phyloP scores from a whole-genome alignment of 2,797 vertebrate genomes.

The Falco novaeseelandiae region DNA sequence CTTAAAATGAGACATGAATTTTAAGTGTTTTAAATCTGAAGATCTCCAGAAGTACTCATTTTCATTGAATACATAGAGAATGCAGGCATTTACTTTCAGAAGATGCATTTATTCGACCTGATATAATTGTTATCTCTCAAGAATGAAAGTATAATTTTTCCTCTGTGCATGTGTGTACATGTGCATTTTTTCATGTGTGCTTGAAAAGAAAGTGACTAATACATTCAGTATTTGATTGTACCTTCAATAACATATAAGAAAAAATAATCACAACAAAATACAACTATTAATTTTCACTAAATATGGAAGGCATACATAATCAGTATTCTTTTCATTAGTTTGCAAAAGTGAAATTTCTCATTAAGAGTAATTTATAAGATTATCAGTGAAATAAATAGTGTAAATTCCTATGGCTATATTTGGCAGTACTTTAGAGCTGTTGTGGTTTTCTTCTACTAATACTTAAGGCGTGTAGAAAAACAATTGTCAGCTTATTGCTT shows the following conservation, averaged over 20 bases:
- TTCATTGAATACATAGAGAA: background rate
- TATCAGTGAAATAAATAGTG: background rate
- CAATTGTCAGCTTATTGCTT: background rate
- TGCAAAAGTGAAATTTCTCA: constrained; percentile 33
- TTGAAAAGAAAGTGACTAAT: background rate
- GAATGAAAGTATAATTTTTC: background rate
- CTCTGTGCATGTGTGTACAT: background rate
- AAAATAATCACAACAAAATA: constrained; percentile 34
- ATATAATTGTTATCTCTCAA: background rate
- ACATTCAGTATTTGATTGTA: constrained; percentile 43
- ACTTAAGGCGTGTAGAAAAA: background rate
- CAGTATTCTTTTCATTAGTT: constrained; percentile 39
- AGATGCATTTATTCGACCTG: background rate
- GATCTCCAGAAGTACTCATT: background rate
- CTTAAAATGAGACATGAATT: background rate
- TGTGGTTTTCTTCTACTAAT: background rate
- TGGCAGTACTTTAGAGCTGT: background rate
- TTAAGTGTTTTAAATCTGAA: background rate
- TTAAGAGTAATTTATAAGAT: constrained; percentile 13
- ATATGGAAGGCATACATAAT: constrained; percentile 34
- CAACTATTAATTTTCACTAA: constrained; percentile 53
- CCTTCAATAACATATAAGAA: constrained; percentile 33
- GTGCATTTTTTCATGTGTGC: background rate
- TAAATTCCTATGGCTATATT: background rate
- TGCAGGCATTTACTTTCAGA: background rate